These are phyloP conservation scores for Sebastes flavidus DNA, from an alignment of 2,797 vertebrate species.

Conservation along the genomic window DNA sequence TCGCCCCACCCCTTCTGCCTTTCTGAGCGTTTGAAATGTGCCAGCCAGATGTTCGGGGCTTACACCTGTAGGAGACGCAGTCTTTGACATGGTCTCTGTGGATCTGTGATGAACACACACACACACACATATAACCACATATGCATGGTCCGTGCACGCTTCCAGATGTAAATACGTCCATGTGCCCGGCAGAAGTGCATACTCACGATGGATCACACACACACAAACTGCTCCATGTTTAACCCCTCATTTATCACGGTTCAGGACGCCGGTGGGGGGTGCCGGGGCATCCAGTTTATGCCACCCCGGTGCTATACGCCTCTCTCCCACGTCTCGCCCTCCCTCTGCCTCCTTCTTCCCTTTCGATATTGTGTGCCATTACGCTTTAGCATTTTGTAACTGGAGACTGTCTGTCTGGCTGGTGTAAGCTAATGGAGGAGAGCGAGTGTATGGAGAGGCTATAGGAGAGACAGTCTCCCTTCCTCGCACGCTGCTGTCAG, in stretches of 20 bases:
- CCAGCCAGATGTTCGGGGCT: slow-evolving; percentile 75
- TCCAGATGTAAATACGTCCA: slow-evolving; percentile 32
- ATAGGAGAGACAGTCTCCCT: slow-evolving; percentile 73
- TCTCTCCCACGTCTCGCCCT: slow-evolving; percentile 44
- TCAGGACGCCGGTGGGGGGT: slow-evolving; percentile 5
- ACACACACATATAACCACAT: neutral
- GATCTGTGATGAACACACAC: slow-evolving; percentile 36
- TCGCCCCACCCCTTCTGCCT: slow-evolving; percentile 55
- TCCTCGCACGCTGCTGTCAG: slow-evolving; percentile 81
- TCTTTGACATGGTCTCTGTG: slow-evolving; percentile 62
- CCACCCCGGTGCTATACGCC: slow-evolving; percentile 64
- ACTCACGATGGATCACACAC: slow-evolving; percentile 32
- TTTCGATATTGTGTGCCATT: slow-evolving; percentile 77
- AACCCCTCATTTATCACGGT: slow-evolving; percentile 44
- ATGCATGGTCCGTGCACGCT: slow-evolving; percentile 1
- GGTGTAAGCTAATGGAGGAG: slow-evolving; percentile 71
- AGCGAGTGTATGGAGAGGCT: slow-evolving; percentile 65
- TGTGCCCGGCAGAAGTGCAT: slow-evolving; percentile 30
- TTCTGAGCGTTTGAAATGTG: slow-evolving; percentile 68
- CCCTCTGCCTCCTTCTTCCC: slow-evolving; percentile 38
- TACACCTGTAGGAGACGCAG: slow-evolving; percentile 70
- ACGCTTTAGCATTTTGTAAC: slow-evolving; percentile 63
- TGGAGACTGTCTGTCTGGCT: slow-evolving; percentile 76
- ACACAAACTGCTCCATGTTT: slow-evolving; percentile 26
- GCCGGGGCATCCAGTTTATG: slow-evolving; percentile 37